Evolutionary conservation across 2,113 vertebrate genomes (phyloP).

Genomic region (Dendropsophus ebraccatus): DNA sequence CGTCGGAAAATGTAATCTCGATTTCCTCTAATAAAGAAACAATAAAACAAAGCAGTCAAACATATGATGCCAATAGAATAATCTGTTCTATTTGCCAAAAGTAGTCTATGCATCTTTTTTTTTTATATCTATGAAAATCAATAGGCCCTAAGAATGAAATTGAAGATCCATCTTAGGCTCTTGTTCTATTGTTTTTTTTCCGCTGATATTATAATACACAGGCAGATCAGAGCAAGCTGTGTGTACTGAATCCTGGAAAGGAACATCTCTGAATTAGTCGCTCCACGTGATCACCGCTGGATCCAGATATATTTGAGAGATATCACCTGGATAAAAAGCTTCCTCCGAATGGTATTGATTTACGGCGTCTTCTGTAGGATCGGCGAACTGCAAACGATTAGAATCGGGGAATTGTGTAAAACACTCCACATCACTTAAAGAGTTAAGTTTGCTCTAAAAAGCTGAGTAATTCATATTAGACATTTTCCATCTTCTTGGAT

Average conservation of each 20-base stretch:
- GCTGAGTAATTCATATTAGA: conserved; percentile 33
- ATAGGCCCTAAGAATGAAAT: conserved; percentile 30
- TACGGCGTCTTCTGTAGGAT: background rate
- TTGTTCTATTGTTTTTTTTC: conserved; percentile 23
- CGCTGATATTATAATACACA: conserved; percentile 34
- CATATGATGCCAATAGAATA: conserved; percentile 34
- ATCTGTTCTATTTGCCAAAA: conserved; percentile 29
- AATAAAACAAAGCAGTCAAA: conserved; percentile 20
- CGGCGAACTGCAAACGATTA: background rate
- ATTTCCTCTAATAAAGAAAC: conserved; percentile 24
- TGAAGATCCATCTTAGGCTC: conserved; percentile 28
- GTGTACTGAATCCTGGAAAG: conserved; percentile 1
- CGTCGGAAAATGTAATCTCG: conserved; percentile 1
- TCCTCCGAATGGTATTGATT: conserved; percentile 16
- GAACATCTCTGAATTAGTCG: conserved; percentile 13
- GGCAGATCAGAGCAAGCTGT: conserved; percentile 22
- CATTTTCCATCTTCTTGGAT: conserved; percentile 38
- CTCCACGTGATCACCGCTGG: background rate
- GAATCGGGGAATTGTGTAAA: background rate
- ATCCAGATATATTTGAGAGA: conserved; percentile 26
- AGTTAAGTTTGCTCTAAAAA: conserved; percentile 22
- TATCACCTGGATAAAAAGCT: conserved; percentile 1
- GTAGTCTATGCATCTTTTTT: conserved; percentile 30
- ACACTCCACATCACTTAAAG: background rate
- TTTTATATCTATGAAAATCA: conserved; percentile 42